Base-by-base conservation (phyloP, 2,797 vertebrate genomes). In the Craterocephalus amniculus region DNA sequence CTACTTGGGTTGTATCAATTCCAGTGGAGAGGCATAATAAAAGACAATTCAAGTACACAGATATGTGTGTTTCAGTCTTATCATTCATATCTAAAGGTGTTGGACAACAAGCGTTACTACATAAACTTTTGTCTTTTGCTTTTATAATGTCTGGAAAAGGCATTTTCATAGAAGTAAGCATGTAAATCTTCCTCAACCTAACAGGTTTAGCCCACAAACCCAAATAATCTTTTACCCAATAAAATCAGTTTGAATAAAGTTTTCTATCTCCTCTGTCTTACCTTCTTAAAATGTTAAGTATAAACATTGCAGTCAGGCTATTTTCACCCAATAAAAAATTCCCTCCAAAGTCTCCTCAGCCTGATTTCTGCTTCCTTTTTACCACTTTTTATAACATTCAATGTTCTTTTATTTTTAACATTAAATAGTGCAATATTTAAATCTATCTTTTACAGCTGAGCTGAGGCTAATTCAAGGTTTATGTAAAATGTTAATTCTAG, bases 21-120 rank as follows among this genome's bases (percentile, higher is more conserved):
- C 64, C 72, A 86, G 69, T 78, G 67, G 64, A 70, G 73, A 74
- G 40, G 79, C 61, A 75, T 63, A 89, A 54, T 86, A 79, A 87
- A 90, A 70, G 1, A 51, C 34, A 68, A 73, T 8, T 49, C 4
- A 65, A 81, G 84, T 11, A 77, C 38, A 70, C 34, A 57, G 48
- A 9, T 20, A 45, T n/a, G 31, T 59, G 48, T 71, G 64, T 76
- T 10, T 20, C 49, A 10, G 51, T 83, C n/a, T 60, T 22, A 34
- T 77, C 1, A 20, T 3, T 43, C 2, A 43, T 20, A 80, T 83
- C 83, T 51, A 69, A 16, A n/a, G n/a, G n/a, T n/a, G n/a, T n/a
- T n/a, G n/a, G n/a, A n/a, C n/a, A n/a, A n/a, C n/a, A 51, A 51
- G 1, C 6, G 24, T 27, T n/a, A 2, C 4, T 22, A 11, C 11